Evolutionary conservation across 2,797 vertebrate species (phyloP), one percentile per base, ranked within the genome.

Genomic region (Threskiornis aethiopicus): DNA sequence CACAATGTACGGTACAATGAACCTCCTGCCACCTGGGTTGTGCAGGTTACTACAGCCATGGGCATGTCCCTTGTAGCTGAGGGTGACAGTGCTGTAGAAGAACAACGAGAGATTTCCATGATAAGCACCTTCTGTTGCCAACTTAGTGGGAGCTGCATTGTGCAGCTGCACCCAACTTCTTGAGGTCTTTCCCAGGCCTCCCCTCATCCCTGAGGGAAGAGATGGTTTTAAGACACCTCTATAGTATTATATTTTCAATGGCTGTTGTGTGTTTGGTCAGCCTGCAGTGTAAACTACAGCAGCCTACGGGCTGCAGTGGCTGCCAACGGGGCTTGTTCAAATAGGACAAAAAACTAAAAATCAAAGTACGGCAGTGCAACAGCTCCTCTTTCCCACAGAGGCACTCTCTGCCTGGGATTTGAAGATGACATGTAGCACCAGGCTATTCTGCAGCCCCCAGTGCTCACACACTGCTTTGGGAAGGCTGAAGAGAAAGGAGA

Each of bases 131-230:
- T 87, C 76, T 66, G 13, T 41, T 2, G 18, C 81, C 92, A 89
- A 82, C 51, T 47, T 33, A 57, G 57, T 0, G 0, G 57, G 14
- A 89, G 35, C 10, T 4, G 2, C 54, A 11, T 13, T 15, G 46
- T 76, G 33, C 58, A 79, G 67, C 49, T 84, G 49, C 66, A 54
- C 51, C 21, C 55, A 73, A 9, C 21, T 83, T 93, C 55, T 35
- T 44, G 24, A 83, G 8, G 55, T 57, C 55, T 83, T 90, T 80
- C 44, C 25, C 21, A 4, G 5, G 37, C 9, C n/a, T 49, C 65
- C 91, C 29, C 42, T 64, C 58, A 58, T 82, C 78, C 35, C 62
- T 46, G 39, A 0, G 3, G 39, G 58, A 87, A 76, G 20, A 77
- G n/a, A 33, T 22, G 22, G n/a, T 33, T 96, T 92, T 49, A 80